A percentile compares a stretch with the other conserved stretches of the same genome.
phyloP scores from a whole-genome alignment of 2,797 vertebrate species.

The Myioborus melanocephalus region DNA sequence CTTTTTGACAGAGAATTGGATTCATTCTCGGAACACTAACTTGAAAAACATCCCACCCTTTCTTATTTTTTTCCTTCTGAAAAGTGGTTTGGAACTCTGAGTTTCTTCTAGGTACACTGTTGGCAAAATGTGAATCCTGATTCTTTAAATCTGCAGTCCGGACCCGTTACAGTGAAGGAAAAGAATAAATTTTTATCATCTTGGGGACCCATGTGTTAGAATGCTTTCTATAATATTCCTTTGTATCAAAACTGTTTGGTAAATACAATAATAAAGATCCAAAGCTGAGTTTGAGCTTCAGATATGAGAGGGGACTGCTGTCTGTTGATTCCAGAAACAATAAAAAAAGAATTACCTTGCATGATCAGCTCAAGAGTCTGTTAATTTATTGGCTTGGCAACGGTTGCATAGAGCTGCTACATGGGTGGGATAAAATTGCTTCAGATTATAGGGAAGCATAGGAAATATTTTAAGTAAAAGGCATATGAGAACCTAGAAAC shows the following conservation, averaged over 20 bases:
- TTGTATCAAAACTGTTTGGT: background rate
- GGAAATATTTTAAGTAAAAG: background rate
- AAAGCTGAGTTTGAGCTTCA: background rate
- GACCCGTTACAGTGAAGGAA: background rate
- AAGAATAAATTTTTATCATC: background rate
- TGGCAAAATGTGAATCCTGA: background rate
- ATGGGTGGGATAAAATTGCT: background rate
- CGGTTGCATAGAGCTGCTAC: background rate
- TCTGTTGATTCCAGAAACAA: background rate
- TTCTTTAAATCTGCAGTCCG: background rate
- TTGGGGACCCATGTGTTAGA: background rate
- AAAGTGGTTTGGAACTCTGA: background rate
- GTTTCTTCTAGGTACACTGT: background rate
- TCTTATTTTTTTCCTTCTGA: background rate
- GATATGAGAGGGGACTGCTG: background rate
- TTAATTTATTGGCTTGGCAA: background rate
- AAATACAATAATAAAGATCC: background rate
- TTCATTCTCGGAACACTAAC: background rate
- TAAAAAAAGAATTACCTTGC: background rate
- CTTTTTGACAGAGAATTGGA: background rate
- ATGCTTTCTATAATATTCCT: background rate
- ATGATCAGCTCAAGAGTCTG: background rate
- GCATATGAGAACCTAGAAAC: background rate
- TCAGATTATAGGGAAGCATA: background rate
- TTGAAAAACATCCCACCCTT: background rate